A percentile compares a stretch with the other conserved stretches of the same genome.
These are phyloP conservation scores for Stercorarius parasiticus DNA, from an alignment of 2,113 vertebrate species.

Conservation along the genomic window DNA sequence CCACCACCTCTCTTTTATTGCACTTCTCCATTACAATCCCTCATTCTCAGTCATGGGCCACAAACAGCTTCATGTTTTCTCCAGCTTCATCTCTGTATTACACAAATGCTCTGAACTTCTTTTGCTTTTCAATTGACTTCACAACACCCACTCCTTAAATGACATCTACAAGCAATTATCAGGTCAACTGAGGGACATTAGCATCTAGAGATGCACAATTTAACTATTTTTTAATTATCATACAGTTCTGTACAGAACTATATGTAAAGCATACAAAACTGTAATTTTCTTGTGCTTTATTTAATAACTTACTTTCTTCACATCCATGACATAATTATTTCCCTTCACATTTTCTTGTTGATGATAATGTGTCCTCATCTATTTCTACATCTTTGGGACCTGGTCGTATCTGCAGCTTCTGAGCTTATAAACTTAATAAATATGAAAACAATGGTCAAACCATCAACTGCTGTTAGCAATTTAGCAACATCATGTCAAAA, in stretches of 20 bases:
- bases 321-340: background rate
- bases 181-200: background rate
- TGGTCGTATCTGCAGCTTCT: background rate
- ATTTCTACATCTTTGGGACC: background rate
- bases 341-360: accelerated
- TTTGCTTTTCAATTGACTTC: background rate
- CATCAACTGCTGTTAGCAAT: background rate
- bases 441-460: background rate
- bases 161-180: background rate
- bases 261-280: background rate
- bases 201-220: background rate
- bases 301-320: background rate
- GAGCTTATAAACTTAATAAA: background rate
- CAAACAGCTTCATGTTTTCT: background rate
- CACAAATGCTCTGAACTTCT: background rate
- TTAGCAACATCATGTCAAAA: background rate
- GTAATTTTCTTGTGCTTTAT: background rate
- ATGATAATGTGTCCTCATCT: too few relatives aligned
- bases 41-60: background rate
- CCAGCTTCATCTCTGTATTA: background rate
- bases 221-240: background rate
- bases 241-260: background rate
- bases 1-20: background rate
- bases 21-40: background rate
- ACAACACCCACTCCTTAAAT: background rate